These are phyloP conservation scores for Lipotes vexillifer DNA, from an alignment of 2,113 vertebrate genomes.

Conservation along the genomic window DNA sequence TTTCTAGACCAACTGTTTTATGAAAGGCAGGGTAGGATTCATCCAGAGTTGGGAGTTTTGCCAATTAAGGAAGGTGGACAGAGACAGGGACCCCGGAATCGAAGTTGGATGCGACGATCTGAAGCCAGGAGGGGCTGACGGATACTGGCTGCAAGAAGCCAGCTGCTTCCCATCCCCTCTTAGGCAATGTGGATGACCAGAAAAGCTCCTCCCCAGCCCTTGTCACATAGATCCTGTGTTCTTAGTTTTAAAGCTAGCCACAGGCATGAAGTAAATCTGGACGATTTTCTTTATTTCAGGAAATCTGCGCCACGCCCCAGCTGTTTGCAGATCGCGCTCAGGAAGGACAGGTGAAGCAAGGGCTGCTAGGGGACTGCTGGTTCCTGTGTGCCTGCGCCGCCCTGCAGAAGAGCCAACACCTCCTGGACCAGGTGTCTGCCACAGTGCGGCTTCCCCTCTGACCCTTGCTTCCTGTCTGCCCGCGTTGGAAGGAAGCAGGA, in stretches of 20 bases:
- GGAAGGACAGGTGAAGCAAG: conserved; percentile 91
- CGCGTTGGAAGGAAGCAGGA: background rate
- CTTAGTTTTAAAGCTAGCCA: background rate
- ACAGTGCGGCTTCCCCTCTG: rapidly evolving
- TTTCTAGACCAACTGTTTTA: background rate
- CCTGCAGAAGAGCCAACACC: conserved; percentile 87
- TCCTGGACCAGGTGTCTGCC: conserved; percentile 87
- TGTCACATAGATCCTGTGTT: background rate
- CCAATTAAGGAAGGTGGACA: background rate
- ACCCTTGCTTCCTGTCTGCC: rapidly evolving
- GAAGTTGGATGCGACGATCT: no score
- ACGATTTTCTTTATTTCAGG: conserved; percentile 78
- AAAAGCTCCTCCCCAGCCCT: background rate
- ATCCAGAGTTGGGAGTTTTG: background rate
- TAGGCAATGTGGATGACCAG: rapidly evolving
- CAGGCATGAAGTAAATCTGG: background rate
- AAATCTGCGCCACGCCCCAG: conserved; percentile 87
- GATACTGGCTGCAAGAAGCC: rapidly evolving
- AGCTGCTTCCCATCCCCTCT: background rate
- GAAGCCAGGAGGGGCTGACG: background rate
- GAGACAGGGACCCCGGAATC: background rate
- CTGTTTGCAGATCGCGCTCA: conserved; percentile 84
- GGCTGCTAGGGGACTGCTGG: conserved; percentile 97
- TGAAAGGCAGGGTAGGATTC: background rate
- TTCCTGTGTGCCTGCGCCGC: conserved; percentile 93